These are phyloP conservation scores for Catalaphyllia jardinei DNA, from an alignment of 64 coral and sea anemone genomes.

Conservation along the genomic window DNA sequence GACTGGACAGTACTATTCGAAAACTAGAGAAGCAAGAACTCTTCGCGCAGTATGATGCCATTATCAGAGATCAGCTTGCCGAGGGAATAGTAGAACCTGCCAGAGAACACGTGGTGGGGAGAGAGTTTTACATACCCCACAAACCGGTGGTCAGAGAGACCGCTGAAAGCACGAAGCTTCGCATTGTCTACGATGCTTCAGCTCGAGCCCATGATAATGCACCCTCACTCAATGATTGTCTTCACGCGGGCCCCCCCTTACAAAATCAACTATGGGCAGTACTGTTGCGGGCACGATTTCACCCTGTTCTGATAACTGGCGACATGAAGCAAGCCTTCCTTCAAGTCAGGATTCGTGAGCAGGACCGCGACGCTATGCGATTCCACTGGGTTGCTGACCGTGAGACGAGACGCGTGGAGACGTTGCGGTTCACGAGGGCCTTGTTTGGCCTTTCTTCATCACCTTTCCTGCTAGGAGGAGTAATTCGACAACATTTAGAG, in stretches of 20 bases:
- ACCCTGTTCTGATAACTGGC: too few species aligned
- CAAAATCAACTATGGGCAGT: background rate
- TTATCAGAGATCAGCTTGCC: constrained; percentile 5
- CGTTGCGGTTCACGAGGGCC: too few species aligned
- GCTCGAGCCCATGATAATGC: background rate
- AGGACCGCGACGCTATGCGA: too few species aligned
- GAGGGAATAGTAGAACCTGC: constrained; percentile 24
- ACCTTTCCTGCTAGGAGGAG: too few species aligned
- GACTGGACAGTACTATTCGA: too few species aligned
- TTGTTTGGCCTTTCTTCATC: too few species aligned
- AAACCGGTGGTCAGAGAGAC: constrained; percentile 1
- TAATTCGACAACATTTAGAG: too few species aligned
- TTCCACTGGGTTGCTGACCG: too few species aligned
- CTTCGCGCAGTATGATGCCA: constrained; percentile 21
- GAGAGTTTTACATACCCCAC: constrained; percentile 5
- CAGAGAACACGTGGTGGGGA: background rate
- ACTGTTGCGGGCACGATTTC: too few species aligned
- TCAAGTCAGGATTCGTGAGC: too few species aligned
- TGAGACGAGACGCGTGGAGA: too few species aligned
- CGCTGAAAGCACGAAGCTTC: background rate
- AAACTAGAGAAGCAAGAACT: constrained; percentile 29
- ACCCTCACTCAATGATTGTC: constrained; percentile 43
- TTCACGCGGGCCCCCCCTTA: constrained; percentile 55
- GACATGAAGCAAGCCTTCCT: too few species aligned
- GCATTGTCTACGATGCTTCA: constrained; percentile 15